Conservation (phyloP, 2,888 invertebrate genomes). For the Eupelmus urozonus region DNA sequence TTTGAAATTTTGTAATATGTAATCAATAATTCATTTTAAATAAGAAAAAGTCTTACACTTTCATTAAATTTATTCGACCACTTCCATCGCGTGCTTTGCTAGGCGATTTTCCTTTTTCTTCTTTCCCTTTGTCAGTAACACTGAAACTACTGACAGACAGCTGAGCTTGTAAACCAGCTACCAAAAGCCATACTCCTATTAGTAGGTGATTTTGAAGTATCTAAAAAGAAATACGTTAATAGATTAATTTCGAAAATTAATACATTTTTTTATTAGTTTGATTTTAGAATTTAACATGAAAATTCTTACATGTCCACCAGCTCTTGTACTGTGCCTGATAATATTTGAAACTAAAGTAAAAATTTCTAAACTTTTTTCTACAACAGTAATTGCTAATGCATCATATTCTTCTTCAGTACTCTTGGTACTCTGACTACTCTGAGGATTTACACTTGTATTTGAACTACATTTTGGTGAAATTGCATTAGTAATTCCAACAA, state of each 20-base stretch:
- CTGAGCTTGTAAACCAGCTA: conserved; percentile 92
- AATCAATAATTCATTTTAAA: not conserved
- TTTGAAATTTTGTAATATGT: not conserved
- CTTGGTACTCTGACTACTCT: conserved; percentile 68
- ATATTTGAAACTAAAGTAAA: conserved; percentile 89
- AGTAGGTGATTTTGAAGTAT: conserved; percentile 93
- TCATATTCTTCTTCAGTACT: conserved; percentile 87
- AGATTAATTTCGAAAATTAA: conserved; percentile 2
- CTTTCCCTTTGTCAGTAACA: conserved; percentile 76
- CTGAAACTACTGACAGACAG: conserved; percentile 82
- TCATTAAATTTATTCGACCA: conserved; percentile 83
- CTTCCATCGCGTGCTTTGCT: conserved; percentile 80
- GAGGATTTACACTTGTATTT: conserved; percentile 67
- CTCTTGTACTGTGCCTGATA: conserved; percentile 90
- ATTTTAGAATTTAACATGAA: conserved; percentile 29
- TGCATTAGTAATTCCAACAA: conserved; percentile 80
- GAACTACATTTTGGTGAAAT: conserved; percentile 81
- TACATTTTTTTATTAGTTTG: not conserved
- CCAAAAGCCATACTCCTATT: conserved; percentile 92
- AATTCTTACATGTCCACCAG: conserved; percentile 88
- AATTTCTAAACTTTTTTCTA: conserved; percentile 92
- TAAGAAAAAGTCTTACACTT: conserved; percentile 79
- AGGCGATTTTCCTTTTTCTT: conserved; percentile 81
- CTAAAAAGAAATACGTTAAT: conserved; percentile 75
- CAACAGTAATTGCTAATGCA: conserved; percentile 87